phyloP scores from a whole-genome alignment of 2,797 vertebrate genomes.

The Mormyrus proboscirostris region DNA sequence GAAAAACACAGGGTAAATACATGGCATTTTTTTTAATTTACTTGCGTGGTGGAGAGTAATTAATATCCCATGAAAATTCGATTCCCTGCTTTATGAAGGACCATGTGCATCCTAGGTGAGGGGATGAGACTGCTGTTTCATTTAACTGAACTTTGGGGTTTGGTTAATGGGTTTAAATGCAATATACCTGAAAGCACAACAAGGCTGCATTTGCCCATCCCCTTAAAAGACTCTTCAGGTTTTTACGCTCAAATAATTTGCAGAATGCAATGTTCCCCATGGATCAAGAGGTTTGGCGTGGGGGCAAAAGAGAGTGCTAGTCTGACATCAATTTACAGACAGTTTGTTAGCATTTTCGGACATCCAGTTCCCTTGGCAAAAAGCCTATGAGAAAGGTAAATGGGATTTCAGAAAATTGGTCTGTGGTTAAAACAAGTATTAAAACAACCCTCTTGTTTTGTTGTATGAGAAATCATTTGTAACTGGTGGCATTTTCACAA shows the following conservation, averaged over 20 bases:
- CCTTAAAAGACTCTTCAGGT: not conserved
- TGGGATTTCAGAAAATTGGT: not conserved
- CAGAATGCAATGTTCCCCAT: not conserved
- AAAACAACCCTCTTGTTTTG: not conserved
- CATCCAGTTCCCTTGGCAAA: not conserved
- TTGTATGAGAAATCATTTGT: not conserved
- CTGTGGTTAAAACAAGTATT: not conserved
- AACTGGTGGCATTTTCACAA: not conserved
- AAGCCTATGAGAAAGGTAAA: not conserved
- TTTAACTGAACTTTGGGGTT: not conserved
- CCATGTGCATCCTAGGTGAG: not conserved
- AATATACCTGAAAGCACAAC: constrained; percentile 1
- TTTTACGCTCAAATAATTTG: not conserved
- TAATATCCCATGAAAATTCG: not conserved
- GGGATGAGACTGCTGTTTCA: not conserved
- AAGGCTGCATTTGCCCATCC: not conserved
- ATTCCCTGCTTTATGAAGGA: constrained; percentile 1
- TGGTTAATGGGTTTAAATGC: not conserved
- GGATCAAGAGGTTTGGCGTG: not conserved
- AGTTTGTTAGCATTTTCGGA: not conserved
- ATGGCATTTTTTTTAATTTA: constrained; percentile 24
- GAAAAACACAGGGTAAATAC: constrained; percentile 21
- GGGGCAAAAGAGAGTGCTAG: not conserved
- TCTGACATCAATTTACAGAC: not conserved
- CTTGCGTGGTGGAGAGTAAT: constrained; percentile 6